Percentiles rank a stretch among this genome's conserved stretches.
These are phyloP conservation scores for Scomberomorus guttatus DNA, from an alignment of 2,797 vertebrate species.

Conservation along the genomic window DNA sequence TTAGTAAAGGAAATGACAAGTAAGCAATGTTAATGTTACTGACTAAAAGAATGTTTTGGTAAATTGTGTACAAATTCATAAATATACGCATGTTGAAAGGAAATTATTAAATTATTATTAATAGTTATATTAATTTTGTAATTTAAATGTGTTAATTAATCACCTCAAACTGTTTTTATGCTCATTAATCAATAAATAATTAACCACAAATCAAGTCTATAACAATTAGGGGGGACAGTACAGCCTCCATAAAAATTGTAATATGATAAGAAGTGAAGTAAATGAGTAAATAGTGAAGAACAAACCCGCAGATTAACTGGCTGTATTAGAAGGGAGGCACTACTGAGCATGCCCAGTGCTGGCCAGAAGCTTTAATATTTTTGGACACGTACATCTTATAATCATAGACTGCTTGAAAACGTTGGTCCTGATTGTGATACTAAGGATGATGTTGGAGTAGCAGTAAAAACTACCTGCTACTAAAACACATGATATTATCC, in stretches of 20 bases:
- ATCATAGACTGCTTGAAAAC: background rate
- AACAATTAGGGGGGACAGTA: background rate
- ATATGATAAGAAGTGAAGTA: background rate
- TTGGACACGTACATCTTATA: background rate
- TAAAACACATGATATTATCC: constrained; percentile 5
- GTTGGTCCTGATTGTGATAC: background rate
- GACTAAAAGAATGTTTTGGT: no score
- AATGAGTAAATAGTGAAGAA: no score
- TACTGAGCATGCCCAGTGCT: background rate
- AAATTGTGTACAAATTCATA: background rate
- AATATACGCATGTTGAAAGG: background rate
- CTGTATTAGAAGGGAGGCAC: background rate
- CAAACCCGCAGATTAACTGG: background rate
- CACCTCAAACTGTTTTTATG: background rate
- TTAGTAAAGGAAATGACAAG: background rate
- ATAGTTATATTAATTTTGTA: background rate
- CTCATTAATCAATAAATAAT: constrained; percentile 6
- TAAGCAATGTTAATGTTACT: background rate
- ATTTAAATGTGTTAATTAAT: constrained; percentile 6
- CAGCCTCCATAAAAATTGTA: background rate
- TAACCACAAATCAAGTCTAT: background rate
- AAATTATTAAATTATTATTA: background rate
- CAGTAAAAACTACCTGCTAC: background rate
- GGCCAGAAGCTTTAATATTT: background rate
- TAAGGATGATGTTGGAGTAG: background rate